phyloP scores from a whole-genome alignment of 2,888 invertebrate genomes.

The Helobdella robusta region DNA sequence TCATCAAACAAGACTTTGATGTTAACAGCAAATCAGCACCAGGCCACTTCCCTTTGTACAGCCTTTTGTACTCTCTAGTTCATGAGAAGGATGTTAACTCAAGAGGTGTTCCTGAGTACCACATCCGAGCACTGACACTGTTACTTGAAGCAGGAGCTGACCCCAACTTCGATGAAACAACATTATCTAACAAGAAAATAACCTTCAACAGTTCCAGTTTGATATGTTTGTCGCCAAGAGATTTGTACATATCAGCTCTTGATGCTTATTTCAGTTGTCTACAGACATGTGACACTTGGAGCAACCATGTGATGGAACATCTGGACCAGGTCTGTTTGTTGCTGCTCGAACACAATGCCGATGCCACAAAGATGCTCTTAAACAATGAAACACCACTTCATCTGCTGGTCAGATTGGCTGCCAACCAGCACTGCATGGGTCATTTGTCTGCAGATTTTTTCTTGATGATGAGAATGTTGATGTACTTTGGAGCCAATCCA shows the following conservation, averaged over 20 bases:
- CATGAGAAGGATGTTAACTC: constrained; percentile 38
- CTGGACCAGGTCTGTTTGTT: constrained; percentile 27
- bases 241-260: constrained; percentile 40
- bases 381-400: constrained; percentile 34
- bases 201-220: background rate
- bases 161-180: constrained; percentile 41
- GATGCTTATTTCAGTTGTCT: constrained; percentile 39
- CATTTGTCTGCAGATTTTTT: constrained; percentile 34
- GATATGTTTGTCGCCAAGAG: constrained; percentile 38
- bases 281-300: constrained; percentile 33
- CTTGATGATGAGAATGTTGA: constrained; percentile 35
- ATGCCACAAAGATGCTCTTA: constrained; percentile 36
- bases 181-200: background rate
- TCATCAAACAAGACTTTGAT: constrained; percentile 39
- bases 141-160: constrained; percentile 41
- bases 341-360: constrained; percentile 38
- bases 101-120: constrained; percentile 33
- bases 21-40: constrained; percentile 38
- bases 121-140: constrained; percentile 37
- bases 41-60: constrained; percentile 43
- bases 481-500: constrained; percentile 40
- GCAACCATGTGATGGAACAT: constrained; percentile 15
- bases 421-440: constrained; percentile 39
- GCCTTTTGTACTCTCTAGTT: constrained; percentile 38
- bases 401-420: constrained; percentile 32